These are phyloP conservation scores for Ptychobarbus kaznakovi DNA, from an alignment of 2,797 vertebrate species.

Conservation along the genomic window DNA sequence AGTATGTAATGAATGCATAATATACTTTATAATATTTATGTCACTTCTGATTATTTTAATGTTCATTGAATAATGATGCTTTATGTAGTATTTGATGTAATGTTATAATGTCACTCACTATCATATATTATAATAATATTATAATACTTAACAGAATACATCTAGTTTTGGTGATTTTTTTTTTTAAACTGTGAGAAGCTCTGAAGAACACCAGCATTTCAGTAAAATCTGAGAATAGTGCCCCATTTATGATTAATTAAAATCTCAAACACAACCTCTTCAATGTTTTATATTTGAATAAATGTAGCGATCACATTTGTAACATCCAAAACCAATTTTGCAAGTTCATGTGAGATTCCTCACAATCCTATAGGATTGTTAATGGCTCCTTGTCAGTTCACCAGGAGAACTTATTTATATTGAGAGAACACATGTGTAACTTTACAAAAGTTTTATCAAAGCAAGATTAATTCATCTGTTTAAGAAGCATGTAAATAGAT, in stretches of 20 bases:
- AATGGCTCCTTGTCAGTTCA: neutral
- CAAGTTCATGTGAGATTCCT: constrained; percentile 10
- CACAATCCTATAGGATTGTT: constrained; percentile 1
- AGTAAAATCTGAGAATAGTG: neutral
- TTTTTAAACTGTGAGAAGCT: neutral
- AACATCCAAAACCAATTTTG: neutral
- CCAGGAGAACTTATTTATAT: neutral
- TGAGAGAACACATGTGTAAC: neutral
- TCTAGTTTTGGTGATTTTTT: neutral
- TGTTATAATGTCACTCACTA: neutral
- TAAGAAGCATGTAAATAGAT: neutral
- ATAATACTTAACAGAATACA: neutral
- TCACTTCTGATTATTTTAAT: no score
- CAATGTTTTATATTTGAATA: neutral
- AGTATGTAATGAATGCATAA: neutral
- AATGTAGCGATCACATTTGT: neutral
- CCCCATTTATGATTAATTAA: neutral
- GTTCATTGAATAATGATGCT: neutral
- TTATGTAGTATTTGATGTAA: neutral
- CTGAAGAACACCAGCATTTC: neutral
- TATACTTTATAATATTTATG: neutral
- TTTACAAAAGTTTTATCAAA: neutral
- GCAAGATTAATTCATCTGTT: neutral
- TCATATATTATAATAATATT: neutral
- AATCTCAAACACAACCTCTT: neutral